Evolutionary conservation across 2,888 invertebrate genomes (phyloP), one percentile per base, ranked within the genome.

Genomic region (Clistopyga incitator): DNA sequence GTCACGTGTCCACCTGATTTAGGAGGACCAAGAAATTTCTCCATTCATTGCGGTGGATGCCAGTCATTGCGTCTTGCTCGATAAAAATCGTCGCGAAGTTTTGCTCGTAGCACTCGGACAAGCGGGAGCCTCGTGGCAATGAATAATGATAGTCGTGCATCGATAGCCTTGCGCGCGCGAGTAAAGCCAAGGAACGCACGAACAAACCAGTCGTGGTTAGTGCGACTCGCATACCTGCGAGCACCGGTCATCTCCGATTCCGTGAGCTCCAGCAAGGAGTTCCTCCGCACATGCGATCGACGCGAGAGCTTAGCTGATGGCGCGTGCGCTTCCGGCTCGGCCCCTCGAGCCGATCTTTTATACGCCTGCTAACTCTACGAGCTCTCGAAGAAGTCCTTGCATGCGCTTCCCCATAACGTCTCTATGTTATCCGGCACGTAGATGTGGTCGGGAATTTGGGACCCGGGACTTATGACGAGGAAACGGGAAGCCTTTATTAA

Each of bases 291-390:
- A 80, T 80, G 83, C 83, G 83, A 84, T 84, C 83, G 70, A 85
- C 78, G 85, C 86, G 61, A 52, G 59, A 68, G 81, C 64, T 78
- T 71, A 81, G 71, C 72, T 59, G 56, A 38, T 23, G 84, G 84
- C 84, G 86, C 88, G 88, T 88, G 88, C 84, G 88, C 85, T 89
- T 88, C 89, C 89, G 89, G 88, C 86, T 89, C 71, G 71, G 81
- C 68, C 83, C 72, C 79, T 78, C 50, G 34, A 45, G 25, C 59
- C 42, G 34, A 52, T 56, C 65, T 42, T 52, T 56, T 54, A 61
- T 68, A 45, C 74, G 38, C 61, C n/a, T 54, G 29, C 20, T 56
- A 50, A 6, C 42, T 23, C 45, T 23, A 23, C 42, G 42, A 56
- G 23, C 20, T 70, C 34, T 11, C 18, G 20, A 23, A 29, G n/a